Evolutionary conservation across 2,888 invertebrate genomes (phyloP), one percentile per base, ranked within the genome.

Genomic region (Cataglyphis rosenhaueri): DNA sequence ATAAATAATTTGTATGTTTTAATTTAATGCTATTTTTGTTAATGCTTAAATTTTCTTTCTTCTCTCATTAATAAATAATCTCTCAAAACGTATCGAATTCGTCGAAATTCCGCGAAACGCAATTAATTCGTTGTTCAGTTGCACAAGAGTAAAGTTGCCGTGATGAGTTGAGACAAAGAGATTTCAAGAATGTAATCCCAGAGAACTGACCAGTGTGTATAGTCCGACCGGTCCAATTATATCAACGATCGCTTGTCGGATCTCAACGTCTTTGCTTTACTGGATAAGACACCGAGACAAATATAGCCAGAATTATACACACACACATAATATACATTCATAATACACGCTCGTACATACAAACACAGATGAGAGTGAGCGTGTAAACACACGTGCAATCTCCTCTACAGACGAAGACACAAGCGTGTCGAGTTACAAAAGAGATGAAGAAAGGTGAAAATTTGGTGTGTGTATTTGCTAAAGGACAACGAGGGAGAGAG

Each of bases 401-500:
- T 41, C 41, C 38, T 62, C 41, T 48, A 59, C 64, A 32, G 62
- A 57, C 55, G 29, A 52, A 35, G 62, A 32, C 62, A 86, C 87
- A 87, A 86, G 89, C 86, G 87, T 88, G 86, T 85, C 82, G 64
- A 65, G 84, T 73, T 84, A 83, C 84, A 81, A 87, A 82, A 85
- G 81, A 75, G 76, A 89, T 79, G 82, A 81, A 73, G 82, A 81
- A 83, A 82, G 84, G 85, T 75, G 64, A 68, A 82, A 66, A 83
- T 70, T 44, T 55, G n/a, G 66, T 32, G 25, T 57, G 62, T 35
- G 66, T 25, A 8, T 38, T 5, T 64, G 64, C 21, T 66, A 38
- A 48, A 76, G 71, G 86, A 88, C 86, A 91, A 89, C 89, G 55
- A 84, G 79, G 68, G 12, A 4, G 41, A 44, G 3, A 44, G 4